A percentile compares a stretch with the other conserved stretches of the same genome.
Evolutionary conservation across 2,888 invertebrate genomes (phyloP).

Genomic region (Ichneumoninae sp.): DNA sequence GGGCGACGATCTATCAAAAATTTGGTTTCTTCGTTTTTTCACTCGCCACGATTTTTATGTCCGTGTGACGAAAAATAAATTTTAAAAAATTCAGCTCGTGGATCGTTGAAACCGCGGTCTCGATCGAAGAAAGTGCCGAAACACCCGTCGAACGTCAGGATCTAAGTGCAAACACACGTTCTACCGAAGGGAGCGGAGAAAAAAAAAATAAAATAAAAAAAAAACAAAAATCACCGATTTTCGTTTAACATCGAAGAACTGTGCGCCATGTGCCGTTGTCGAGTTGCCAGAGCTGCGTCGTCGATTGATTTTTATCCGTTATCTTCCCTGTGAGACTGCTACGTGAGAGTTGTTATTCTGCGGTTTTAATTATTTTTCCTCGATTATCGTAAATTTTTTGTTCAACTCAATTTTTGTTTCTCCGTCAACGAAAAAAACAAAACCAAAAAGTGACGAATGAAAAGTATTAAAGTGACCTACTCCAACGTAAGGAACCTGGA

Average conservation of each 20-base stretch:
- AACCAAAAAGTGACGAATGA: slow-evolving; percentile 51
- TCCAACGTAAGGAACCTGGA: slow-evolving; percentile 75
- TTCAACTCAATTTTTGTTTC: neutral
- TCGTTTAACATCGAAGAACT: slow-evolving; percentile 39
- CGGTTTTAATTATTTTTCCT: slow-evolving; percentile 1
- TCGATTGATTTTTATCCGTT: slow-evolving; percentile 11
- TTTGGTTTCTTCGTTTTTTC: neutral
- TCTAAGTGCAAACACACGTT: slow-evolving; percentile 16
- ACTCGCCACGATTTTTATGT: neutral
- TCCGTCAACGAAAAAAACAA: slow-evolving; percentile 2
- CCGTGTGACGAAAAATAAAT: neutral
- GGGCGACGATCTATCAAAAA: slow-evolving; percentile 28
- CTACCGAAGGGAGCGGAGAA: neutral
- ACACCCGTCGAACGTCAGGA: slow-evolving; percentile 7
- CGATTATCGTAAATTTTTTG: slow-evolving; percentile 15
- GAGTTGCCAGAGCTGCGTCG: slow-evolving; percentile 21
- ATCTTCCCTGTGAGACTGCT: slow-evolving; percentile 39
- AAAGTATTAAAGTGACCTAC: slow-evolving; percentile 64
- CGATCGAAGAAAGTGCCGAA: neutral
- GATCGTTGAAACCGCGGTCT: neutral
- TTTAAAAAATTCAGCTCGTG: neutral
- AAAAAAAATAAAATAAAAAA: neutral
- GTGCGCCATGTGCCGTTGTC: slow-evolving; percentile 55
- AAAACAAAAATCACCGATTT: neutral
- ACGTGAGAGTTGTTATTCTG: slow-evolving; percentile 14